phyloP scores from a whole-genome alignment of 1,140 invertebrate species.

The Diploscapter pachys region DNA sequence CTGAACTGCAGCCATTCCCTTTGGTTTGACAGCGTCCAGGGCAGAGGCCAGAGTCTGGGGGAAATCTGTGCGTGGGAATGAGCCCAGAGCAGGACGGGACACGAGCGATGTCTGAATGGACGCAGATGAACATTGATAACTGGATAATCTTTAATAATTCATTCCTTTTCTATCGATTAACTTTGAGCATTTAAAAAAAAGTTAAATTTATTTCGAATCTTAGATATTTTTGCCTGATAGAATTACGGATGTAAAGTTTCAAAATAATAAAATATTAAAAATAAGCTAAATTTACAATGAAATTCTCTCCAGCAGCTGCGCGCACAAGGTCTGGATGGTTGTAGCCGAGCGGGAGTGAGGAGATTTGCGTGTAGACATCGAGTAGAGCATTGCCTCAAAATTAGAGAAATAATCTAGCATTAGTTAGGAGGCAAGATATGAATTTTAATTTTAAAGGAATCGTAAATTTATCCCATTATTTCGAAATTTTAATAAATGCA shows the following conservation, averaged over 20 bases:
- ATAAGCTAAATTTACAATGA: no score
- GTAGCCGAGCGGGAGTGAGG: slow-evolving; percentile 90
- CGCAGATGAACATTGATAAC: slow-evolving; percentile 62
- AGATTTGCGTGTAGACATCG: slow-evolving; percentile 93
- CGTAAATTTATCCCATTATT: no score
- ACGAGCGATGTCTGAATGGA: slow-evolving; percentile 66
- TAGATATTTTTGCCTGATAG: no score
- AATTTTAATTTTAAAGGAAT: no score
- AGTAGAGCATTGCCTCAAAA: slow-evolving; percentile 68
- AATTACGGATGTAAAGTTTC: no score
- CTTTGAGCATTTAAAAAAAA: no score
- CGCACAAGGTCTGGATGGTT: slow-evolving; percentile 85
- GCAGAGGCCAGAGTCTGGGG: slow-evolving; percentile 42
- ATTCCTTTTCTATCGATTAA: no score
- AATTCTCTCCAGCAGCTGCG: slow-evolving; percentile 67
- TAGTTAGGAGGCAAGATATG: neutral
- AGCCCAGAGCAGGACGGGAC: slow-evolving; percentile 55
- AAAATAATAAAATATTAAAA: no score
- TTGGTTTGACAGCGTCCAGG: slow-evolving; percentile 44
- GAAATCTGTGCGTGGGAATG: slow-evolving; percentile 52
- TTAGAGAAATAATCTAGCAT: neutral
- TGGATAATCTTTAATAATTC: no score
- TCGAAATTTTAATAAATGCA: no score
- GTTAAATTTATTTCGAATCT: no score
- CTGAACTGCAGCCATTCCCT: slow-evolving; percentile 50